Evolutionary conservation across 2,113 vertebrate genomes (phyloP), one percentile per base, ranked within the genome.

Genomic region (Apeltes quadracus): DNA sequence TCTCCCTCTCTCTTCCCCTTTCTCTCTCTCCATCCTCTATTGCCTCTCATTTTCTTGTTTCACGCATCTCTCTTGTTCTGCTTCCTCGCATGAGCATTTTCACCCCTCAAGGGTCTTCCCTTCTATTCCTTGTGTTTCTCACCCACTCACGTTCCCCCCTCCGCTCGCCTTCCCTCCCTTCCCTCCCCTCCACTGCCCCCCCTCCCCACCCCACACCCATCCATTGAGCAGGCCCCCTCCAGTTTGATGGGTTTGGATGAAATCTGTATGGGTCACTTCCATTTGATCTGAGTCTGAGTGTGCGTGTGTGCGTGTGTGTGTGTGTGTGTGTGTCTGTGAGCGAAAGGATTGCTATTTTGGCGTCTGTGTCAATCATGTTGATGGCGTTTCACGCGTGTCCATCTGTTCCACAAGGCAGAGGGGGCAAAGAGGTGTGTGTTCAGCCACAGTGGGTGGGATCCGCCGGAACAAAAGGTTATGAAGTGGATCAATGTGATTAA

Each of bases 241-340:
- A 70, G 62, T 82, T 79, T 91, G 81, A 88, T 80, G 77, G 71
- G 88, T 90, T 75, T 85, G 48, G n/a, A 79, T 43, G 14, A 84
- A 84, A 87, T 87, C 69, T 78, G 69, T 81, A 78, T 54, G 64
- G 65, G 64, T 89, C 69, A 66, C 63, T 85, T 90, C 82, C 76
- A 81, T 81, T 75, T 79, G 61, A 63, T 88, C 67, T 86, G 86
- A 84, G 89, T 82, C 78, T 75, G 79, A 87, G 8, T 38, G 48
- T 29, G 64, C 58, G 65, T 56, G 58, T 61, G 46, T 34, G 32
- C 7, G 32, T 34, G 41, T 68, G 56, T 73, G 61, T 59, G 51
- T n/a, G 55, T 43, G 57, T 44, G 8, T 38, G 48, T 29, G 15
- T 61, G 64, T 64, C 56, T 56, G 58, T 61, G 46, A n/a, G 66